Base-by-base conservation (phyloP, 2,888 invertebrate species). In the Rhingia rostrata region DNA sequence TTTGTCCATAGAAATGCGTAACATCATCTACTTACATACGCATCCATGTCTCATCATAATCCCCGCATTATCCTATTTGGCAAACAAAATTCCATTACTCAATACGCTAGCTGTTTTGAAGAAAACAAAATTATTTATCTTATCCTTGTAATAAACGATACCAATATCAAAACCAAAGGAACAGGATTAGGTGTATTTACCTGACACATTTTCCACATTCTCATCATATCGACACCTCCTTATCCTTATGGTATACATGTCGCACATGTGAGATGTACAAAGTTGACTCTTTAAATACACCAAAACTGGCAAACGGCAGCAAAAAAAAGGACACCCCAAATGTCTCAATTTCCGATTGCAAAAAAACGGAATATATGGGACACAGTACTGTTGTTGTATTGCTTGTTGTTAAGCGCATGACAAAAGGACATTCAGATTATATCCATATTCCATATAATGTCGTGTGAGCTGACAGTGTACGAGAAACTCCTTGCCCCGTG, bases 101-200 rank as follows among this genome's bases (percentile, higher is more conserved):
- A 80, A 84, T 84, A 64, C 84, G 64, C 74, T 84, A 84, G 84
- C 84, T 69, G 77, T 56, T 66, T 49, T 4, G 4, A 64, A 58
- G 22, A 22, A 22, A 22, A 22, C 1, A 22, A 22, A 22, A 22
- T 22, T 1, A 63, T 47, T 61, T 58, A 9, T 64, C 53, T 69
- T 67, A 56, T 60, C 73, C 51, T 58, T 56, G 70, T 22, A 22
- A 67, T 39, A 60, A 73, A 78, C 39, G 73, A 63, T 60, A 49
- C 49, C 22, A 79, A 66, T 73, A 79, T 74, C 56, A 54, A 69
- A 49, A 69, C 63, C 84, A 47, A 73, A 58, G 53, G 69, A 84
- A 80, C 84, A 64, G 69, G 74, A 84, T 84, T 84, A 80, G 66
- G 53, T 56, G 41, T 75, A 80, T 80, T 84, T 84, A 80, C 84